A percentile compares a stretch with the other conserved stretches of the same genome.
These are phyloP conservation scores for Sclerodermus sp. DNA, from an alignment of 2,888 invertebrate species.

Conservation along the genomic window DNA sequence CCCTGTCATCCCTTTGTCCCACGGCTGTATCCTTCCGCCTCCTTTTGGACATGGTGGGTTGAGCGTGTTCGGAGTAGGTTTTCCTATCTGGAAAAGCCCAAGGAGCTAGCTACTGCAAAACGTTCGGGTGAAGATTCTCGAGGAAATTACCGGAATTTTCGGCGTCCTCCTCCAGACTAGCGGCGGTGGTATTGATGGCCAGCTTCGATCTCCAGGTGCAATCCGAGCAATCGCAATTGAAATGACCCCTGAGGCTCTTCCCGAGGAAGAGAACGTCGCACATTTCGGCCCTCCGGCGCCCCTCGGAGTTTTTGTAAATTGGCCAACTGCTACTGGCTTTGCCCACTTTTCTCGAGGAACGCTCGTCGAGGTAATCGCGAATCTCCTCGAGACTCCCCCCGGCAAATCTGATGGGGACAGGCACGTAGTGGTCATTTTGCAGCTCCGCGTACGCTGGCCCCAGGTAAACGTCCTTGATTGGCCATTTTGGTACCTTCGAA, in stretches of 20 bases:
- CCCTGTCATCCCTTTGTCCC: too few relatives aligned
- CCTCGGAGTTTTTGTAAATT: constrained; percentile 10
- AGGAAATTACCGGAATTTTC: constrained; percentile 2
- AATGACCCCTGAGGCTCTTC: constrained; percentile 3
- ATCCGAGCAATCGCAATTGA: too few relatives aligned
- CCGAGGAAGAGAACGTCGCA: constrained; percentile 39
- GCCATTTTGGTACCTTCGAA: constrained; percentile 59
- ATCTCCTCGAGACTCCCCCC: constrained; percentile 35
- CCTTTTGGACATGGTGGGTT: too few relatives aligned
- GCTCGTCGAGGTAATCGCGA: constrained; percentile 24
- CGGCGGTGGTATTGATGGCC: not conserved
- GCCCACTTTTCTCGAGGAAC: constrained; percentile 22
- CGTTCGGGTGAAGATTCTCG: too few relatives aligned
- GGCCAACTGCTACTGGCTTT: constrained; percentile 38
- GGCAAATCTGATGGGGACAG: constrained; percentile 37
- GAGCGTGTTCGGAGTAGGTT: too few relatives aligned
- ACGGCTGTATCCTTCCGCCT: too few relatives aligned
- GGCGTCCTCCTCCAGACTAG: not conserved
- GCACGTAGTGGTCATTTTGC: constrained; percentile 34
- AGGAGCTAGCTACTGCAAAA: too few relatives aligned
- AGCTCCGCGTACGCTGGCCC: constrained; percentile 51
- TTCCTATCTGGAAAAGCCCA: too few relatives aligned
- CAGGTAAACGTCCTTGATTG: constrained; percentile 63
- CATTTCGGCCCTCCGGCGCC: constrained; percentile 17
- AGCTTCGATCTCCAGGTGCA: too few relatives aligned